Conservation (phyloP, 1,140 invertebrate genomes). For the Armadillidium nasatum region DNA sequence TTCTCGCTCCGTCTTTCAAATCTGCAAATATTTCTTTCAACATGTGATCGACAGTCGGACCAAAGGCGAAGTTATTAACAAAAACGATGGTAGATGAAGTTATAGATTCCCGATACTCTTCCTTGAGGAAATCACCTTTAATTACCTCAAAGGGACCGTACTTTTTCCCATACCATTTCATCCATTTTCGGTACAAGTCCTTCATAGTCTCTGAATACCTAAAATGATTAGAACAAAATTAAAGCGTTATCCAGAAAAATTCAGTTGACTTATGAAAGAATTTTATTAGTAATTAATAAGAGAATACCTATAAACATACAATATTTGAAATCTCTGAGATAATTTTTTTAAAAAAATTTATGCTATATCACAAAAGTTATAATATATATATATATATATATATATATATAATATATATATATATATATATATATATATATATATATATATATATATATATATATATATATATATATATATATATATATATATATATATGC, state of each 20-base stretch:
- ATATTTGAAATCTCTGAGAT: too few relatives aligned
- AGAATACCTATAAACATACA: too few relatives aligned
- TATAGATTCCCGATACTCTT: slow-evolving; percentile 86
- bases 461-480: too few relatives aligned
- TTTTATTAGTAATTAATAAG: too few relatives aligned
- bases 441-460: too few relatives aligned
- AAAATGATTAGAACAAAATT: neutral
- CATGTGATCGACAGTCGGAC: slow-evolving; percentile 92
- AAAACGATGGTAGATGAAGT: slow-evolving; percentile 89
- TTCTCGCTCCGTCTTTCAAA: slow-evolving; percentile 88
- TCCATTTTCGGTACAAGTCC: slow-evolving; percentile 87
- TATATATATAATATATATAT: too few relatives aligned
- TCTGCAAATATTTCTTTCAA: slow-evolving; percentile 93
- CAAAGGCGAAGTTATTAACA: slow-evolving; percentile 98
- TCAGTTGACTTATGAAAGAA: too few relatives aligned
- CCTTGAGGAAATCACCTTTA: slow-evolving; percentile 81
- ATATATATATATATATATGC: slow-evolving; percentile 46
- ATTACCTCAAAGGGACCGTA: slow-evolving; percentile 78
- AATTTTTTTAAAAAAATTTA: too few relatives aligned
- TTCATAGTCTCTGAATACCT: slow-evolving; percentile 50
- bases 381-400: too few relatives aligned
- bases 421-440: too few relatives aligned
- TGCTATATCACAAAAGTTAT: too few relatives aligned
- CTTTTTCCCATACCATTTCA: slow-evolving; percentile 94
- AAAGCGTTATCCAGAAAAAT: too few relatives aligned